Base-by-base conservation (phyloP, 2,113 vertebrate species). In the Phasianus colchicus region DNA sequence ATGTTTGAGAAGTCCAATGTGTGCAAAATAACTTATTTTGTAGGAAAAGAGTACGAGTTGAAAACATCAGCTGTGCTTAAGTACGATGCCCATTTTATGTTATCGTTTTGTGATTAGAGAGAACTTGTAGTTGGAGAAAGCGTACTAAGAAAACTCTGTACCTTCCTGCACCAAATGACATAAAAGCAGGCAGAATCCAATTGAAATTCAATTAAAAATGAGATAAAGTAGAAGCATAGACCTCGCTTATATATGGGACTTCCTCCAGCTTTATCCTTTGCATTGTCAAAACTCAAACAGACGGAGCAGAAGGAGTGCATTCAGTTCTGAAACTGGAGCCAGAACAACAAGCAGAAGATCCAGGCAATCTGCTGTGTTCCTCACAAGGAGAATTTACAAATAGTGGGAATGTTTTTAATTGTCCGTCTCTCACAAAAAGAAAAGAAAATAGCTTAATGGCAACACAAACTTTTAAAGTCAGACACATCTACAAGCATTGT, bases 201-300 rank as follows among this genome's bases (percentile, higher is more conserved):
- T 88, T 90, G 91, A 96, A 97, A 97, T 86, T 64, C 45, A 92
- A 89, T 94, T 96, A 93, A 83, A 95, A 94, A 65, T 69, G 94
- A 93, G 92, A 96, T 97, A 95, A 95, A 92, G 89, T 92, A 96
- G 95, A 95, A 88, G 93, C 97, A 96, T 89, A 95, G 94, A 65
- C 94, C 64, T 91, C 84, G 40, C 95, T 96, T 92, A 96, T 97
- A 96, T 94, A 88, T 58, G 97, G 97, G 97, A 96, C 94, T 95
- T 97, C 91, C 97, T 98, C 98, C 97, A 97, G 97, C 96, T 97
- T 97, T 94, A 96, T 97, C 96, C 95, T 97, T 97, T 96, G 97
- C 98, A 97, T 98, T 98, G 98, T 98, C 97, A 97, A 97, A 98
- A 98, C 72, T 96, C 97, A 97, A 98, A 98, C 98, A 98, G 98